Base-by-base conservation (phyloP, 1,140 invertebrate species). In the Drosophila takahashii region DNA sequence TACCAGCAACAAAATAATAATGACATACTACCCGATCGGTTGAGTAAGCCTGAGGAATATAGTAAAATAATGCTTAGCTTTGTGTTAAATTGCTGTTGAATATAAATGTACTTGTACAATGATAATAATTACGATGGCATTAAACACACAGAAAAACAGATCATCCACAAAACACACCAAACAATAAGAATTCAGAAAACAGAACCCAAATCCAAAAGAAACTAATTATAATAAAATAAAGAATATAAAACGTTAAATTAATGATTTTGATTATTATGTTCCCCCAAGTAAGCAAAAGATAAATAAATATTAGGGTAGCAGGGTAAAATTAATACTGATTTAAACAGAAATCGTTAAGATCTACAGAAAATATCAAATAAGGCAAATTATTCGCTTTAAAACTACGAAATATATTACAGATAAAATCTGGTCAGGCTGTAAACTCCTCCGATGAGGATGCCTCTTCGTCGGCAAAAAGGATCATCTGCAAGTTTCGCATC, bases 31-130 rank as follows among this genome's bases (percentile, higher is more conserved):
- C 10, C 50, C 41, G 11, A 61, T 42, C 37, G 56, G 54, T 64
- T 26, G 37, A 65, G 61, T 47, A 72, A 76, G 69, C 65, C 44
- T 64, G 67, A 37, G 36, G 78, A 41, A 54, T 36, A 52, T 65
- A 69, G 56, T 75, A 79, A 81, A 74, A 77, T 64, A 80, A 73
- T 89, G 90, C 90, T 92, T 90, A 83, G 90, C 90, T 92, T 90
- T 92, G 90, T 92, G 90, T 92, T 92, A 84, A 91, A 92, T 91
- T 89, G 90, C 90, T 92, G 90, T 92, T 92, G 79, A 92, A 92
- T 91, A 86, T 92, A 91, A 86, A 86, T 91, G 81, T 90, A 90
- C 69, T 81, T 91, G 81, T 90, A 90, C 81, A 85, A 90, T 85
- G 78, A 89, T 89, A 77, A 73, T 89, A 54, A 77, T 74, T 69